Conservation (phyloP, 2,888 invertebrate genomes). For the Subacronicta megacephala region DNA sequence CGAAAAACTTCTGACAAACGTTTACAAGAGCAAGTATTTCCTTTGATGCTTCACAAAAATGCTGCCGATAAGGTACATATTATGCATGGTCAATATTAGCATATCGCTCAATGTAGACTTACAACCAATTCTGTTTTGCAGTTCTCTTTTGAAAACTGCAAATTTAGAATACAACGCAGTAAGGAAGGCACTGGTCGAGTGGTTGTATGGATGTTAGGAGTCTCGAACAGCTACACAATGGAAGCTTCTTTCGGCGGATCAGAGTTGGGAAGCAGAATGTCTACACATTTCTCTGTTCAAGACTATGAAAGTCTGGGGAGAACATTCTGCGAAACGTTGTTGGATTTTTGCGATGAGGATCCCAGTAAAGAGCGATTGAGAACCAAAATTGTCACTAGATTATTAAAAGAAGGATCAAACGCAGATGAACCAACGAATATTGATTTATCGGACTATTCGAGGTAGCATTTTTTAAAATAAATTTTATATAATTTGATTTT, state of each 20-base stretch:
- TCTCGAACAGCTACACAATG: conserved; percentile 98
- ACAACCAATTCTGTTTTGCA: conserved; percentile 71
- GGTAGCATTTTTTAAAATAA: conserved; percentile 83
- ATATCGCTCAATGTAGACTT: conserved; percentile 10
- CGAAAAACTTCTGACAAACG: conserved; percentile 93
- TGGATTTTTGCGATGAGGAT: conserved; percentile 97
- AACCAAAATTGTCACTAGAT: conserved; percentile 94
- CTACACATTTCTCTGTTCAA: conserved; percentile 95
- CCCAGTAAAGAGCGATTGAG: conserved; percentile 95
- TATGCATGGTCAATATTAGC: neutral
- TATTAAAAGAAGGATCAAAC: conserved; percentile 95
- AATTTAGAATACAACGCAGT: conserved; percentile 97
- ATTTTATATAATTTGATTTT: neutral
- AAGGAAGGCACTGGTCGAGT: conserved; percentile 98
- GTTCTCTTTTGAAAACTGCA: conserved; percentile 98
- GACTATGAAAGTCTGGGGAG: conserved; percentile 93
- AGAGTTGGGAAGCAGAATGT: conserved; percentile 93
- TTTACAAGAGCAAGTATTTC: conserved; percentile 97
- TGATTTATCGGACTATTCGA: conserved; percentile 95
- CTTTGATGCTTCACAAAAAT: conserved; percentile 97
- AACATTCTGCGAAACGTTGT: conserved; percentile 97
- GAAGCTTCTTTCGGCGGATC: conserved; percentile 98
- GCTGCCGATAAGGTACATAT: conserved; percentile 94
- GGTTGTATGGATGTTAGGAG: conserved; percentile 98
- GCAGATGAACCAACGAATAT: conserved; percentile 97